Evolutionary conservation across 2,113 vertebrate genomes (phyloP).

Genomic region (Murina feae): DNA sequence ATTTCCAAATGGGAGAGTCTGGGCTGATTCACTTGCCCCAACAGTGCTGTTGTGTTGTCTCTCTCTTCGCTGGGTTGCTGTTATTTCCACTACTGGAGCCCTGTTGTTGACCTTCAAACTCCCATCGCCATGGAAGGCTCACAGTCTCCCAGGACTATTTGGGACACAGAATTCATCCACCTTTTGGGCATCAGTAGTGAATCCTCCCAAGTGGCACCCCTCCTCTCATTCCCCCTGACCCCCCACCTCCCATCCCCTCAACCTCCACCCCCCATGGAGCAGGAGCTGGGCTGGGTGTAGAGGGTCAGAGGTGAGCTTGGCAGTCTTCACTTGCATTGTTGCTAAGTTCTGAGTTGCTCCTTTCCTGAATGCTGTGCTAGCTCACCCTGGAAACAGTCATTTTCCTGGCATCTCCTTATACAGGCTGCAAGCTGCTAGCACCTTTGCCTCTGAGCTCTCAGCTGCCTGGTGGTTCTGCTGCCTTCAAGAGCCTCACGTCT

Average conservation of each 20-base stretch:
- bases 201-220: background rate
- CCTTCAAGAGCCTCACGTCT: background rate
- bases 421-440: conserved; percentile 16
- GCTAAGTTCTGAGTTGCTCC: conserved; percentile 69
- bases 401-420: conserved; percentile 67
- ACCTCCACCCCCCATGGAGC: background rate
- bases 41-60: background rate
- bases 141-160: background rate
- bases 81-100: background rate
- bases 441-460: conserved; percentile 17
- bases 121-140: background rate
- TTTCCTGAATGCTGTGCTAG: conserved; percentile 60
- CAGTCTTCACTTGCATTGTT: conserved; percentile 41
- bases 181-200: background rate
- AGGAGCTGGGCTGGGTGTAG: background rate
- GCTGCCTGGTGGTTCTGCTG: background rate
- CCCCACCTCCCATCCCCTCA: too few species aligned
- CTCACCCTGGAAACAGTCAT: conserved; percentile 67
- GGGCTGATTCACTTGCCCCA: background rate
- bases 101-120: background rate
- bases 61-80: background rate
- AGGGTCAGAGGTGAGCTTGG: conserved; percentile 11
- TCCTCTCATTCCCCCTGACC: too few species aligned
- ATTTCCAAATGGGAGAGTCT: background rate
- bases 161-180: background rate